Evolutionary conservation across 2,113 vertebrate species (phyloP), one percentile per base, ranked within the genome.

Genomic region (Eleginops maclovinus): DNA sequence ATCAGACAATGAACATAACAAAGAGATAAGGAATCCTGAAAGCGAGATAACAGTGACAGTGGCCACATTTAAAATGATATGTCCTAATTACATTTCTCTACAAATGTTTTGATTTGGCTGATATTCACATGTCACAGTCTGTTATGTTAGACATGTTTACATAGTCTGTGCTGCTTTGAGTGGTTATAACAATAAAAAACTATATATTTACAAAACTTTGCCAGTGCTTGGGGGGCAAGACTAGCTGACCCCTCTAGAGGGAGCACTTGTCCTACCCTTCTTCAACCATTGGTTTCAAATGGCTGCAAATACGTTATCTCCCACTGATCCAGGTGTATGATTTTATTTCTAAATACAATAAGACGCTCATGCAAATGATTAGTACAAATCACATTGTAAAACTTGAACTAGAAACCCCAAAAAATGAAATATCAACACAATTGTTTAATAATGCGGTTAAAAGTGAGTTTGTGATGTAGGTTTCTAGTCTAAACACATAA

Each of bases 171-270:
- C 24, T 12, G 36, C 53, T 69, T 31, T 46, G 17, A 28, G n/a
- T 49, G 19, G 2, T 3, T 46, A 9, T 41, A n/a, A 14, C n/a
- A 43, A 62, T 44, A 1, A 19, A 47, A 50, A 21, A 8, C 41
- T 31, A n/a, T 14, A 47, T 14, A 7, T 47, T 15, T 47, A 24
- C 24, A 58, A 19, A 21, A 21, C 56, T 24, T 19, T 22, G 4
- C 28, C 44, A 68, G 46, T 16, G 19, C 7, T 22, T 28, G 19
- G 16, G 0, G 1, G 5, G 13, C 9, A 68, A 63, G 43, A 54
- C 47, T 46, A 67, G 31, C 2, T 36, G 3, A 22, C 2, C 58
- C 83, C 88, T 65, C 67, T 82, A 91, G 90, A 66, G 85, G 87
- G 87, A 44, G 79, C 73, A 44, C 43, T 81, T 59, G 68, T 65